phyloP scores from a whole-genome alignment of 2,113 vertebrate genomes.

The Phoenicopterus ruber region DNA sequence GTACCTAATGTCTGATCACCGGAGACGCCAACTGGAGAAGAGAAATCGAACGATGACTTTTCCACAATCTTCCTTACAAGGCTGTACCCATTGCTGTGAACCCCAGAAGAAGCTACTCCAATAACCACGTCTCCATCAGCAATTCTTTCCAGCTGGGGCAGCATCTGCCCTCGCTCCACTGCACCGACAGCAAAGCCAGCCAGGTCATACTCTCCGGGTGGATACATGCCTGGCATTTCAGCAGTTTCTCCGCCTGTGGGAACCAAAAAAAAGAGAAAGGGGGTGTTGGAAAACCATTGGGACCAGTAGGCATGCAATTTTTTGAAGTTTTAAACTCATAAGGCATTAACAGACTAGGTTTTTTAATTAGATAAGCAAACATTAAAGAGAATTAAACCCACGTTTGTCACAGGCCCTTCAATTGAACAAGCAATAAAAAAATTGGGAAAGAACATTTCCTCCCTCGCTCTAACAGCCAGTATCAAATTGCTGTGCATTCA shows the following conservation, averaged over 20 bases:
- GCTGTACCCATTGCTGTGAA: slow-evolving; percentile 97
- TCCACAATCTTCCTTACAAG: slow-evolving; percentile 90
- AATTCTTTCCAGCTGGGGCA: slow-evolving; percentile 84
- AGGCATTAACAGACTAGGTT: not conserved
- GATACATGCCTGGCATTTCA: slow-evolving; percentile 94
- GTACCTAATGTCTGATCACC: slow-evolving; percentile 84
- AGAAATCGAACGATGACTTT: slow-evolving; percentile 74
- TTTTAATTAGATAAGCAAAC: not conserved
- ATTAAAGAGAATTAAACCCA: not conserved
- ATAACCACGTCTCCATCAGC: slow-evolving; percentile 82
- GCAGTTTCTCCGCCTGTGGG: slow-evolving; percentile 90
- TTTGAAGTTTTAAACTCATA: not conserved
- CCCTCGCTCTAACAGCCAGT: not conserved
- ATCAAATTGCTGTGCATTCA: not conserved
- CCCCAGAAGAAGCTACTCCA: slow-evolving; percentile 89
- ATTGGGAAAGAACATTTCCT: not conserved
- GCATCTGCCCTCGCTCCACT: slow-evolving; percentile 81
- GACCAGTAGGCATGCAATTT: not conserved
- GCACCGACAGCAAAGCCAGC: slow-evolving; percentile 93
- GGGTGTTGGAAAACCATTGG: not conserved
- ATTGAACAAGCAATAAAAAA: not conserved
- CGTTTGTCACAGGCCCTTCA: not conserved
- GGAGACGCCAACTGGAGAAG: slow-evolving; percentile 74
- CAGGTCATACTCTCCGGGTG: slow-evolving; percentile 88
- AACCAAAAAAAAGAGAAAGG: not conserved